phyloP scores from a whole-genome alignment of 2,113 vertebrate genomes.

The Felis chaus region DNA sequence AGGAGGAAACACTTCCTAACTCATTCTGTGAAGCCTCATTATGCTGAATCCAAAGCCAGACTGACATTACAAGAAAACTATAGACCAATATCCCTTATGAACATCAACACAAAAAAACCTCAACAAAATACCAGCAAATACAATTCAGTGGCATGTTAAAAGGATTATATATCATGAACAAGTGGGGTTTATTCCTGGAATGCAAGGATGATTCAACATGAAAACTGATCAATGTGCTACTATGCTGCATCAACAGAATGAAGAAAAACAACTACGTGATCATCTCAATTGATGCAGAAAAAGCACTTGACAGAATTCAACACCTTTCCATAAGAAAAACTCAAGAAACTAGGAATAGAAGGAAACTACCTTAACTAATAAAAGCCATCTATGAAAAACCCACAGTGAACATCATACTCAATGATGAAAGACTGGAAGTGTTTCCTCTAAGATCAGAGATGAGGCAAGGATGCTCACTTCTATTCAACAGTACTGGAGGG shows the following conservation, averaged over 20 bases:
- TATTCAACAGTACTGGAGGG: background rate
- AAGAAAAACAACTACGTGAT: background rate
- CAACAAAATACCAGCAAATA: background rate
- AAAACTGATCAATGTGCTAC: background rate
- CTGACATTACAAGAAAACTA: background rate
- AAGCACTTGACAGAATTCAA: background rate
- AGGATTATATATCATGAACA: background rate
- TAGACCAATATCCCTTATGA: background rate
- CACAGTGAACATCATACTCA: background rate
- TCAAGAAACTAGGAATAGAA: background rate
- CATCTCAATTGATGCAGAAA: background rate
- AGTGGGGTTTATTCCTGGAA: background rate
- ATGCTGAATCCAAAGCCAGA: background rate
- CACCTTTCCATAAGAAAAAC: background rate
- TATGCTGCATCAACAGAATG: background rate
- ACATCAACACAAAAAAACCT: background rate
- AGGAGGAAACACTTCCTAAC: background rate
- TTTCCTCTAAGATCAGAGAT: background rate
- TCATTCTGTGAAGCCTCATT: background rate
- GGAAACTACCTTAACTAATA: background rate
- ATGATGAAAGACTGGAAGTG: background rate
- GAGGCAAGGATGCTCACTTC: background rate
- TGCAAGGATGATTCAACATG: background rate
- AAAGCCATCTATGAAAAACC: background rate
- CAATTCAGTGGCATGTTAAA: background rate